Percentiles rank a stretch among this genome's conserved stretches.
Conservation (phyloP, 2,113 vertebrate genomes). For the Pomatostomus ruficeps region DNA sequence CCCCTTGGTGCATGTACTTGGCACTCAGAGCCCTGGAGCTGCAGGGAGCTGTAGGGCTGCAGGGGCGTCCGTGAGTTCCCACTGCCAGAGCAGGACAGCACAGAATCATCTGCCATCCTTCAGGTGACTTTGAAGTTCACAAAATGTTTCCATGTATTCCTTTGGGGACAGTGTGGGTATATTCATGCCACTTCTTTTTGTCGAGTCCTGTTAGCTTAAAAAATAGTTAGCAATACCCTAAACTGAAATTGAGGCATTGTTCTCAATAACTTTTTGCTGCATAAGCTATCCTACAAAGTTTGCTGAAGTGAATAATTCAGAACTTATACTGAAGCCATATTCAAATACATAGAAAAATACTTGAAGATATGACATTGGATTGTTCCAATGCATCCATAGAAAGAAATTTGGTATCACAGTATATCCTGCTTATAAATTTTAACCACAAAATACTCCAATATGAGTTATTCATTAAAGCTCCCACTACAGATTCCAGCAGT, state of each 20-base stretch:
- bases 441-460: background rate
- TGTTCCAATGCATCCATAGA: background rate
- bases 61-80: accelerated
- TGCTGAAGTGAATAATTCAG: background rate
- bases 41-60: background rate
- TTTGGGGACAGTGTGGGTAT: background rate
- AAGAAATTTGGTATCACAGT: background rate
- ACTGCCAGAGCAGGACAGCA: background rate
- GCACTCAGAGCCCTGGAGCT: background rate
- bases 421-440: background rate
- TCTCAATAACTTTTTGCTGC: background rate
- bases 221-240: background rate
- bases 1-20: accelerated
- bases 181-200: background rate
- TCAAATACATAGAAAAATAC: background rate
- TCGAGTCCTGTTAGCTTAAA: background rate
- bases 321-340: background rate
- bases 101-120: background rate
- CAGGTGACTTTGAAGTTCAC: background rate
- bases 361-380: background rate
- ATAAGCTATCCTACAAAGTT: background rate
- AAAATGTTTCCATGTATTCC: background rate
- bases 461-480: background rate
- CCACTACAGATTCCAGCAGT: background rate
- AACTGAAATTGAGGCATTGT: background rate